Evolutionary conservation across 1,140 invertebrate genomes (phyloP).

Genomic region (Subanguina moxae): DNA sequence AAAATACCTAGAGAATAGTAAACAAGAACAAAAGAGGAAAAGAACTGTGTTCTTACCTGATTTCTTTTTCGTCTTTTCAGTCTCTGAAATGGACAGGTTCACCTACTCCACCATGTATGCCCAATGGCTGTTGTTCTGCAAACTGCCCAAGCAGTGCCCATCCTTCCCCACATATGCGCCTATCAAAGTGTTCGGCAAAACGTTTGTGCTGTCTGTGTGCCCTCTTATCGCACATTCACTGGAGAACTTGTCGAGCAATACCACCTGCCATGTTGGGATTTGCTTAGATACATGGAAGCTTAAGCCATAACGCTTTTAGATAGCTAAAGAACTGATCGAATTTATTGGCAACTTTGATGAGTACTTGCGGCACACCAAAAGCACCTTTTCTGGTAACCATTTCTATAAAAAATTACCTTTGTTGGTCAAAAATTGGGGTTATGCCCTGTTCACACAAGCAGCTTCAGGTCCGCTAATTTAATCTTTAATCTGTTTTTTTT

Average conservation of each 20-base stretch:
- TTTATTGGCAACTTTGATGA: not conserved
- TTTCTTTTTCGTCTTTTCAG: not conserved
- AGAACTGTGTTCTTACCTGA: too few relatives aligned
- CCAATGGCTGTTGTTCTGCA: not conserved
- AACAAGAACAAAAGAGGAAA: too few relatives aligned
- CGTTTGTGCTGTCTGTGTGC: not conserved
- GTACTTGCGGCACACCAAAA: not conserved
- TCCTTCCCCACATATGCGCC: not conserved
- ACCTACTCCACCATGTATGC: slow-evolving; percentile 5
- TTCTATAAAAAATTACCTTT: not conserved
- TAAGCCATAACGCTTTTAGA: not conserved
- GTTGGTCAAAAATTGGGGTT: too few relatives aligned
- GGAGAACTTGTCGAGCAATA: not conserved
- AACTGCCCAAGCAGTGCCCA: slow-evolving; percentile 1
- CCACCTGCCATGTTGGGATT: not conserved
- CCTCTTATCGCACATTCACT: not conserved
- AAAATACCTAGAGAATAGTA: too few relatives aligned
- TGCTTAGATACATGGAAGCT: not conserved
- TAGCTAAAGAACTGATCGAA: not conserved
- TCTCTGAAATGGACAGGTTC: not conserved
- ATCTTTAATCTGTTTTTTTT: too few relatives aligned
- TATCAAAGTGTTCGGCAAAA: slow-evolving; percentile 1
- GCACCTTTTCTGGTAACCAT: not conserved
- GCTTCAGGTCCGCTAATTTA: too few relatives aligned
- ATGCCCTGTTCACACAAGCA: too few relatives aligned